Evolutionary conservation across 2,113 vertebrate species (phyloP).

Genomic region (Promerops cafer): DNA sequence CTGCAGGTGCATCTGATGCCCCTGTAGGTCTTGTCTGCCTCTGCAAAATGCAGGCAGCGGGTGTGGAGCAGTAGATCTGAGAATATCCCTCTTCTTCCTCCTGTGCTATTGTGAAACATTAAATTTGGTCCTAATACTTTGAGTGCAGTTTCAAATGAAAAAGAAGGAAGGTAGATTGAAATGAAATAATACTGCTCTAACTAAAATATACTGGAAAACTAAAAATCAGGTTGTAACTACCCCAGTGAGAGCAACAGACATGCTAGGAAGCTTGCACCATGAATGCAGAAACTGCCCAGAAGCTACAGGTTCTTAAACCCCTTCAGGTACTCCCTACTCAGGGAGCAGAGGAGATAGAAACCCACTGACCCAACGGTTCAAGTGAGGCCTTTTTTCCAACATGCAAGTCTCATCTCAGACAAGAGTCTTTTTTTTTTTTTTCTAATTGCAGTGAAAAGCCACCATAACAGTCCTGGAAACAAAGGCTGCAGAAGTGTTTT

Average conservation of each 20-base stretch:
- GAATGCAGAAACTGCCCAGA: not conserved
- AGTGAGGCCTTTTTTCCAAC: not conserved
- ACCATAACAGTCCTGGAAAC: not conserved
- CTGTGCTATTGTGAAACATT: not conserved
- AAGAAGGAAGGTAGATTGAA: not conserved
- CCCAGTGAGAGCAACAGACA: not conserved
- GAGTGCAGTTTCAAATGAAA: not conserved
- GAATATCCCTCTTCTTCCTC: not conserved
- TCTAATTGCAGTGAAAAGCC: not conserved
- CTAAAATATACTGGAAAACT: not conserved
- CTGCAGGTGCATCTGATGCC: not conserved
- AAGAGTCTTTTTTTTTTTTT: not conserved
- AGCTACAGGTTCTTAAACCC: not conserved
- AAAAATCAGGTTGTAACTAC: not conserved
- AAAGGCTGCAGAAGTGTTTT: not conserved
- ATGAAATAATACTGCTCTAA: not conserved
- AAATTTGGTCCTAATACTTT: not conserved
- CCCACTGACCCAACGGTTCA: not conserved
- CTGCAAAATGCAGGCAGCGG: not conserved
- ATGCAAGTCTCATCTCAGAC: not conserved
- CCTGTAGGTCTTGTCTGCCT: not conserved
- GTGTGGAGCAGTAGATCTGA: not conserved
- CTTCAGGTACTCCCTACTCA: not conserved
- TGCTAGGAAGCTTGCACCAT: not conserved
- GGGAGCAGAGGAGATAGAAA: not conserved